Evolutionary conservation across 2,888 invertebrate genomes (phyloP).

Genomic region (Ecdyonurus torrentis): DNA sequence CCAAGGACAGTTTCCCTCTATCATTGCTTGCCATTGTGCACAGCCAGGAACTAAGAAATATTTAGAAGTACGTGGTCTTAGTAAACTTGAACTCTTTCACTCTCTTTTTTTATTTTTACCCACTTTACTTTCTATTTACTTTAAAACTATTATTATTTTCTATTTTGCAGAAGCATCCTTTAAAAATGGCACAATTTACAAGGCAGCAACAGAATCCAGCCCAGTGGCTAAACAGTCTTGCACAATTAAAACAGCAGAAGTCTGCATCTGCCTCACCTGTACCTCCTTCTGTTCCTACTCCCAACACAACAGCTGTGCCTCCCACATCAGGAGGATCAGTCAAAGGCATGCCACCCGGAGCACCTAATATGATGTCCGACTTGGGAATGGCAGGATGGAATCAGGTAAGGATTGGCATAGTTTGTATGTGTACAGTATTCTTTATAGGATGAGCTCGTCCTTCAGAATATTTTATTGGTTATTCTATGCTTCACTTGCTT

Average conservation of each 20-base stretch:
- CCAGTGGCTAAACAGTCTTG: constrained; percentile 62
- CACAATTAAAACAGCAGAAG: constrained; percentile 48
- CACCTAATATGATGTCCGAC: neutral
- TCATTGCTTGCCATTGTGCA: constrained; percentile 88
- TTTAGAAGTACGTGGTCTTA: constrained; percentile 47
- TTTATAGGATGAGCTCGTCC: too few species aligned
- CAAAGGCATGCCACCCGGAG: neutral
- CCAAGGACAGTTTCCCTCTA: constrained; percentile 75
- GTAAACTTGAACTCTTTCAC: neutral
- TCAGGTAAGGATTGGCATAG: too few species aligned
- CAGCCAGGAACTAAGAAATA: constrained; percentile 91
- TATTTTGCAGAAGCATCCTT: constrained; percentile 64
- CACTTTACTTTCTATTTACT: neutral
- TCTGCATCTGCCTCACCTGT: neutral
- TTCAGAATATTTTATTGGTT: too few species aligned
- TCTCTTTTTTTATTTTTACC: neutral
- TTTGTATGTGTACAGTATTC: too few species aligned
- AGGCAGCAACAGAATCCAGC: constrained; percentile 56
- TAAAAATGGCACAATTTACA: constrained; percentile 74
- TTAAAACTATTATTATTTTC: constrained; percentile 14
- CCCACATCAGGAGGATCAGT: neutral
- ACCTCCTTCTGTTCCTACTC: neutral
- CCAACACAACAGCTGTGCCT: neutral
- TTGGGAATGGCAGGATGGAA: constrained; percentile 1
- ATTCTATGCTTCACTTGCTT: too few species aligned